A percentile compares a stretch with the other conserved stretches of the same genome.
phyloP scores from a whole-genome alignment of 2,113 vertebrate species.

The Cavia aperea region DNA sequence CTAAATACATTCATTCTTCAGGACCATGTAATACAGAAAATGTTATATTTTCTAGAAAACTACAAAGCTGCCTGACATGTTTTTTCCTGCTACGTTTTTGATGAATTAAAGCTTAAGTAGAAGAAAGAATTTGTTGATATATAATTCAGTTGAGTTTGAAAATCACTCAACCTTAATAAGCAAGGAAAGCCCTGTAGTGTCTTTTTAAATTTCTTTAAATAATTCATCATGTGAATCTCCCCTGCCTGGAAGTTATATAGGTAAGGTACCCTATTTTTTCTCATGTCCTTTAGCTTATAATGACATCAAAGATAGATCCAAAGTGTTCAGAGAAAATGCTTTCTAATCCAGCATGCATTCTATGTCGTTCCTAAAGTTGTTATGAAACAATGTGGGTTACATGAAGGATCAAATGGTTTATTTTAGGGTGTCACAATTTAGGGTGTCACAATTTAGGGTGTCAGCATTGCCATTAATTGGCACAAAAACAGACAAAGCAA shows the following conservation, averaged over 20 bases:
- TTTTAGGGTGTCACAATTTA: conserved; percentile 31
- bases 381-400: neutral
- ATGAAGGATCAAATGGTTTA: neutral
- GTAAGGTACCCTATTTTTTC: neutral
- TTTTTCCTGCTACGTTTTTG: neutral
- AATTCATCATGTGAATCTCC: conserved; percentile 49
- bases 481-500: neutral
- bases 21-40: neutral
- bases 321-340: conserved; percentile 24
- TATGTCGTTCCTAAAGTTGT: neutral
- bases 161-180: conserved; percentile 44
- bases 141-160: conserved; percentile 22
- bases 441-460: neutral
- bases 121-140: conserved; percentile 30
- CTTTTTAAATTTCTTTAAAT: conserved; percentile 59
- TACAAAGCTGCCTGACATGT: neutral
- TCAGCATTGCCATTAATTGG: neutral
- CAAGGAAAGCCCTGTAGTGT: neutral
- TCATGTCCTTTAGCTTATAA: conserved; percentile 48
- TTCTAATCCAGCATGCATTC: neutral
- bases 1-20: neutral
- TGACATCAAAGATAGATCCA: conserved; percentile 48
- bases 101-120: neutral
- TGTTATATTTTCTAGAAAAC: neutral
- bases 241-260: conserved; percentile 32